Conservation (phyloP, 2,797 vertebrate species). For the Pseudotriccus pelzelni region DNA sequence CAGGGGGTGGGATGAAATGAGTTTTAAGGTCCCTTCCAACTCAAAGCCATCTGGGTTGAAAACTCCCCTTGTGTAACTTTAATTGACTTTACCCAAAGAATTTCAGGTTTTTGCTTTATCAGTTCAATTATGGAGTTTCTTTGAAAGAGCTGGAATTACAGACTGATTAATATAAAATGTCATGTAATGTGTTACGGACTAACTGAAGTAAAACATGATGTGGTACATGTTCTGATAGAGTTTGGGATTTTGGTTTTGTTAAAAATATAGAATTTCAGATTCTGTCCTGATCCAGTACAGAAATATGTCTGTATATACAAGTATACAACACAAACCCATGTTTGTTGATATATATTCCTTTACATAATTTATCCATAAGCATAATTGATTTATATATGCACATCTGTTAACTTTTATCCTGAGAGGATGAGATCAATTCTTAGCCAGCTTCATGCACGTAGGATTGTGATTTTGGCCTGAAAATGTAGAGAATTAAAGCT, state of each 20-base stretch:
- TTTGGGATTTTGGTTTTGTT: not conserved
- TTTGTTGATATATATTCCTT: too few relatives aligned
- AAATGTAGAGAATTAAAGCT: not conserved
- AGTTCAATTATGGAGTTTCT: not conserved
- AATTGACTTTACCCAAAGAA: not conserved
- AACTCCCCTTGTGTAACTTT: not conserved
- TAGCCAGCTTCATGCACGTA: not conserved
- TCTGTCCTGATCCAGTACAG: not conserved
- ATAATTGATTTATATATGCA: fast-evolving
- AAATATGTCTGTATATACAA: too few relatives aligned
- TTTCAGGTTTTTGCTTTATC: not conserved
- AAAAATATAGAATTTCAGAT: not conserved
- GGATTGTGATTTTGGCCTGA: not conserved
- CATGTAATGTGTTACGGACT: not conserved
- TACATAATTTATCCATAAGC: too few relatives aligned
- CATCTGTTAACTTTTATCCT: fast-evolving
- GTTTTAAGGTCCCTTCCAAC: not conserved
- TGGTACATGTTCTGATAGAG: not conserved
- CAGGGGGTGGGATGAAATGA: not conserved
- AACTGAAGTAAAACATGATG: not conserved
- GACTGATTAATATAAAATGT: not conserved
- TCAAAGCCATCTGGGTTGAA: not conserved
- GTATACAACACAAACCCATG: too few relatives aligned
- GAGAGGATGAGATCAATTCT: not conserved
- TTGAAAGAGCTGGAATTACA: not conserved